Conservation (phyloP, 1,140 invertebrate genomes). For the Palaemon carinicauda region DNA sequence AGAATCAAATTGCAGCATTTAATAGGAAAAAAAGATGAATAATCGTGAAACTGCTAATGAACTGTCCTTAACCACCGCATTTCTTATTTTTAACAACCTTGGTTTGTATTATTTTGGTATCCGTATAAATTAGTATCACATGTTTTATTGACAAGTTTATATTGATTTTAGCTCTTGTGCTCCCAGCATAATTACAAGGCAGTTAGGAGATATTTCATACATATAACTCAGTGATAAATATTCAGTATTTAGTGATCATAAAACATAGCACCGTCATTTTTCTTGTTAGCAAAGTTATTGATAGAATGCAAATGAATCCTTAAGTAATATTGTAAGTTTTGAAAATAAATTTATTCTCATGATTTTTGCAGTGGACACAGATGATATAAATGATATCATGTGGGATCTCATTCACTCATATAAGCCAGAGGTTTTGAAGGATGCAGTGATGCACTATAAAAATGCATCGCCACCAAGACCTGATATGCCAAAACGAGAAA, state of each 20-base stretch:
- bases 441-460: slow-evolving; percentile 52
- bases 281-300: too few relatives aligned
- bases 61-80: not conserved
- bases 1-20: too few relatives aligned
- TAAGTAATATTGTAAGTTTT: not conserved
- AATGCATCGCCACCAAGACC: slow-evolving; percentile 27
- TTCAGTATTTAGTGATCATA: too few relatives aligned
- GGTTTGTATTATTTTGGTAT: not conserved
- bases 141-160: too few relatives aligned
- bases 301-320: not conserved
- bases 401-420: slow-evolving; percentile 59
- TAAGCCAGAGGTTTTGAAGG: slow-evolving; percentile 51
- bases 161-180: too few relatives aligned
- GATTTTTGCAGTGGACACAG: slow-evolving; percentile 4
- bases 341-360: not conserved
- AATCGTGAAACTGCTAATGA: too few relatives aligned
- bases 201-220: too few relatives aligned
- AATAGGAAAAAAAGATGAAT: too few relatives aligned
- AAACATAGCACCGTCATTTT: too few relatives aligned
- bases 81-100: not conserved
- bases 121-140: too few relatives aligned
- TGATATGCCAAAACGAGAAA: slow-evolving; percentile 43
- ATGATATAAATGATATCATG: slow-evolving; percentile 44
- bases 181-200: too few relatives aligned
- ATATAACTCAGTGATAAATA: too few relatives aligned